phyloP scores from a whole-genome alignment of 1,140 invertebrate genomes.

The Diorhabda sublineata region DNA sequence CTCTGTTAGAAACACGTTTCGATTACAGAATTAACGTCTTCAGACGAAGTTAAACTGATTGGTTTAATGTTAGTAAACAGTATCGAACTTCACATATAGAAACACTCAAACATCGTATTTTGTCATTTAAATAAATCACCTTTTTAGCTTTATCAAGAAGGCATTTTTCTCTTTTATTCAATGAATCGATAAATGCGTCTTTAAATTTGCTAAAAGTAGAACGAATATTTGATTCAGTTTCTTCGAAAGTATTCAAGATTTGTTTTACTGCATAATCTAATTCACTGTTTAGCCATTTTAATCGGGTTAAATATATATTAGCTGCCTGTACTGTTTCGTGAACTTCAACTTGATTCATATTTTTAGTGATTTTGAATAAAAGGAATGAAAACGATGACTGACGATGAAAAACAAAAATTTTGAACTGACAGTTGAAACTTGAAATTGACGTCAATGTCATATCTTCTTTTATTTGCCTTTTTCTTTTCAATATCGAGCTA shows the following conservation, averaged over 20 bases:
- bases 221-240: constrained; percentile 30
- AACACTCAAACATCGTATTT: background rate
- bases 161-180: constrained; percentile 28
- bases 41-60: no score
- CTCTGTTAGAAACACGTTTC: no score
- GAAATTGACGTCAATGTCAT: background rate
- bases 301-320: constrained; percentile 30
- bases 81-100: background rate
- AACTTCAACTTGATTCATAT: constrained; percentile 22
- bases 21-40: no score
- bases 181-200: constrained; percentile 22
- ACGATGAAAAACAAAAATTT: background rate
- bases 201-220: constrained; percentile 32
- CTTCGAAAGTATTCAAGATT: constrained; percentile 27
- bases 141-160: constrained; percentile 29
- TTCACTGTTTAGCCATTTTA: constrained; percentile 30
- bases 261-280: constrained; percentile 31
- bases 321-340: constrained; percentile 32
- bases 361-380: background rate
- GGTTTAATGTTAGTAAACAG: background rate
- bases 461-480: no score
- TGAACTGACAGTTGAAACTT: background rate
- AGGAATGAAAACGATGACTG: background rate
- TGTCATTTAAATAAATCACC: constrained; percentile 18
- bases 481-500: no score